Conservation (phyloP, 2,113 vertebrate species). For the Stegastes partitus region DNA sequence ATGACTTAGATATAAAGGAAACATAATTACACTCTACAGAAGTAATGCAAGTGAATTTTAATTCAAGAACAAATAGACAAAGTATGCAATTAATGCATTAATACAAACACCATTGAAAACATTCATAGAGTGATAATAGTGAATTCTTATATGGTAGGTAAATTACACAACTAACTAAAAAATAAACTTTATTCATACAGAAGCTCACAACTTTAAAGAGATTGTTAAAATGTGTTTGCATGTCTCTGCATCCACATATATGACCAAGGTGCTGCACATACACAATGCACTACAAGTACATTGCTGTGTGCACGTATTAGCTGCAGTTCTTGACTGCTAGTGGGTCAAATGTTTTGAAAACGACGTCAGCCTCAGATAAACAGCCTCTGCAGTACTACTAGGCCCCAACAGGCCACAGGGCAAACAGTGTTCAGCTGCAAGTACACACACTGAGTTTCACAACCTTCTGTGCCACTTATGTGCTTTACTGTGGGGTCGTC, state of each 20-base stretch:
- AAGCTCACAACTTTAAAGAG: no score
- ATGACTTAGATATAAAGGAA: neutral
- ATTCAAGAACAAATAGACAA: neutral
- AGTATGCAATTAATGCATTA: no score
- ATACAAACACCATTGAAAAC: neutral
- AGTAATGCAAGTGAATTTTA: no score
- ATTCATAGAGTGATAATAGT: no score
- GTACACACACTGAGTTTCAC: neutral
- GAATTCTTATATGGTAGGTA: no score
- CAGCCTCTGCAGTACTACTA: conserved; percentile 52
- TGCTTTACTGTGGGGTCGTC: conserved; percentile 15
- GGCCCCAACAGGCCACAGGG: conserved; percentile 63
- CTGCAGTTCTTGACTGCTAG: neutral
- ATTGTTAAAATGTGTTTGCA: no score
- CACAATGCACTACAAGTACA: neutral
- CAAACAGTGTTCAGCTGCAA: neutral
- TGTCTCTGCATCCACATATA: neutral
- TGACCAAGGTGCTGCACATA: neutral
- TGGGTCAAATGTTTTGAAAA: conserved; percentile 59
- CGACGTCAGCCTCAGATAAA: conserved; percentile 67
- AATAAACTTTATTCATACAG: no score
- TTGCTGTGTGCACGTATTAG: neutral
- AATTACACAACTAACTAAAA: no score
- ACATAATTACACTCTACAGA: no score
- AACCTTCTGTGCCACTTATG: neutral